These are phyloP conservation scores for Anguilla marmorata DNA, from an alignment of 2,797 vertebrate species.

Conservation along the genomic window DNA sequence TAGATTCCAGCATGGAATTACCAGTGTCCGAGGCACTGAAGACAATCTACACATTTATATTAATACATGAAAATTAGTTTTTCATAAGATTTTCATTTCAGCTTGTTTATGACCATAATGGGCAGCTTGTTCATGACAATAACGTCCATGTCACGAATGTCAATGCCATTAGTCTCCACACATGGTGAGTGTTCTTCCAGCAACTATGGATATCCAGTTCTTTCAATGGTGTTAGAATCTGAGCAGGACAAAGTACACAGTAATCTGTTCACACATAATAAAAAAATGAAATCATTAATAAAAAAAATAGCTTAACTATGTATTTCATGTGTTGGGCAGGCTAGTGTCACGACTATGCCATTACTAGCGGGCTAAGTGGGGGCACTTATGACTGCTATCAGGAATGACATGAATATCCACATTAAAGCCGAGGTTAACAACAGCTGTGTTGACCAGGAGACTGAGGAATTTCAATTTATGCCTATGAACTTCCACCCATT, in stretches of 20 bases:
- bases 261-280: neutral
- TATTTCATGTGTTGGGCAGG: neutral
- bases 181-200: neutral
- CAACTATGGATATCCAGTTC: neutral
- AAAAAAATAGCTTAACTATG: neutral
- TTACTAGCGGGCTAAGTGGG: neutral
- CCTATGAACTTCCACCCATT: neutral
- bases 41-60: neutral
- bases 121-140: neutral
- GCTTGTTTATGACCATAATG: neutral
- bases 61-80: neutral
- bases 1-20: neutral
- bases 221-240: neutral
- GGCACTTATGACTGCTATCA: neutral
- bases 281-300: neutral
- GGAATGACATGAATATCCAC: neutral
- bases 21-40: neutral
- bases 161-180: neutral
- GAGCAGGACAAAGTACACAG: neutral
- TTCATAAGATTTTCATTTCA: neutral
- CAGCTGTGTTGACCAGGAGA: neutral
- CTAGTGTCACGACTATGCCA: neutral
- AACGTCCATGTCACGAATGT: neutral
- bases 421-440: neutral
- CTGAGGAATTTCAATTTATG: neutral